phyloP scores from a whole-genome alignment of 2,797 vertebrate species.

The Anguilla megastoma region DNA sequence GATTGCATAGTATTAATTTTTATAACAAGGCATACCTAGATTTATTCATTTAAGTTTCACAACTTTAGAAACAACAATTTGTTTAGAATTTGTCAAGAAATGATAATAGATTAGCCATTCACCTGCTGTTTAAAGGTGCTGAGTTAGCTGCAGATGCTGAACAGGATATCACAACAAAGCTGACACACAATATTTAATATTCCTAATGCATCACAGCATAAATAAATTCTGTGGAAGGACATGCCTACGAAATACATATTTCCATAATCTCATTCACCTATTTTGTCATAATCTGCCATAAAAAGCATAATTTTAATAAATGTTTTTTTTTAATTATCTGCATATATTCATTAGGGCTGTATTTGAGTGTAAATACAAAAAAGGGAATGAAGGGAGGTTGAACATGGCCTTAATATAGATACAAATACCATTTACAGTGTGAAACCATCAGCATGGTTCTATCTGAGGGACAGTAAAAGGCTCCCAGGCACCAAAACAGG shows the following conservation, averaged over 20 bases:
- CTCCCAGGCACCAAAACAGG: conserved; percentile 48
- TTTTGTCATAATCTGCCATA: neutral
- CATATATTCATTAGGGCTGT: conserved; percentile 6
- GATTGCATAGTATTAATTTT: neutral
- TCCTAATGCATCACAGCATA: neutral
- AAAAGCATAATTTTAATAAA: conserved; percentile 15
- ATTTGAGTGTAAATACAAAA: conserved; percentile 50
- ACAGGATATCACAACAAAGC: neutral
- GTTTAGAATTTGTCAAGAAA: neutral
- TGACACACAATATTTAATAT: neutral
- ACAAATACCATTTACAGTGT: conserved; percentile 71
- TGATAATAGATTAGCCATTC: neutral
- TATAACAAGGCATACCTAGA: neutral
- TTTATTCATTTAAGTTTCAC: neutral
- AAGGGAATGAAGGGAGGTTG: conserved; percentile 49
- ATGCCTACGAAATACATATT: neutral
- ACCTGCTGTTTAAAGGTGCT: neutral
- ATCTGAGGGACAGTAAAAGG: conserved; percentile 48
- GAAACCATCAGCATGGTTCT: conserved; percentile 47
- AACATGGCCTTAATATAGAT: conserved; percentile 48
- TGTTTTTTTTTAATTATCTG: neutral
- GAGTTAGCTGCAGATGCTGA: neutral
- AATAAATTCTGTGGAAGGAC: neutral
- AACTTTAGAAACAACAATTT: neutral
- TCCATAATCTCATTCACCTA: neutral